Conservation (phyloP, 2,888 invertebrate species). For the Cosmorhoe ocellata region DNA sequence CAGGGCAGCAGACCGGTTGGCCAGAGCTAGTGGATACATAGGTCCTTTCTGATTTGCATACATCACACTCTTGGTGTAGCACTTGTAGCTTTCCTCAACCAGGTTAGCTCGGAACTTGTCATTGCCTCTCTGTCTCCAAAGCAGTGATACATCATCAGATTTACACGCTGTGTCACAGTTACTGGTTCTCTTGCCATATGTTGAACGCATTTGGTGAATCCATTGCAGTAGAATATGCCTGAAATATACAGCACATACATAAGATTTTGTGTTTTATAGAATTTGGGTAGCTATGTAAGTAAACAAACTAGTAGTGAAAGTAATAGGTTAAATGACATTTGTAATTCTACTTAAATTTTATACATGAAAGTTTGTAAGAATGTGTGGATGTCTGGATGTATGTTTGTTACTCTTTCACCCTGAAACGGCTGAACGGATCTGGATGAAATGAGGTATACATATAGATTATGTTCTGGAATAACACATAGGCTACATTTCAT, state of each 20-base stretch:
- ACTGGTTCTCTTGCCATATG: conserved; percentile 53
- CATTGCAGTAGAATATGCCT: conserved; percentile 67
- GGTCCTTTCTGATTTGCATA: conserved; percentile 80
- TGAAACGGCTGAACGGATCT: too few species aligned
- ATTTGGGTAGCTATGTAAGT: too few species aligned
- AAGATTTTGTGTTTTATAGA: too few species aligned
- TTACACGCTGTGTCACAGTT: conserved; percentile 62
- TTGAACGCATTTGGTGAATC: conserved; percentile 61
- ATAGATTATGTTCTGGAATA: too few species aligned
- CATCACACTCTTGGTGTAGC: conserved; percentile 84
- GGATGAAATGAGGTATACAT: too few species aligned
- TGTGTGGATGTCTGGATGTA: too few species aligned
- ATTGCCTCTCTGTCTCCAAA: conserved; percentile 81
- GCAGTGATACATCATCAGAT: conserved; percentile 58
- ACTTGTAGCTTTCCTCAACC: conserved; percentile 77
- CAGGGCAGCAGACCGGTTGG: conserved; percentile 87
- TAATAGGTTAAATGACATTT: too few species aligned
- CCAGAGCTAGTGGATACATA: conserved; percentile 84
- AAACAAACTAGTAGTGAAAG: too few species aligned
- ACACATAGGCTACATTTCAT: too few species aligned
- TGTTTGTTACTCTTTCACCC: too few species aligned
- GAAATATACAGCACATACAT: conserved; percentile 18
- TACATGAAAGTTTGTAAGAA: too few species aligned
- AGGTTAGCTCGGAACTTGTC: conserved; percentile 79
- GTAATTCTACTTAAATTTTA: too few species aligned